Percentiles rank a stretch among this genome's conserved stretches.
These are phyloP conservation scores for Dromiciops gliroides DNA, from an alignment of 2,113 vertebrate genomes.

Conservation along the genomic window DNA sequence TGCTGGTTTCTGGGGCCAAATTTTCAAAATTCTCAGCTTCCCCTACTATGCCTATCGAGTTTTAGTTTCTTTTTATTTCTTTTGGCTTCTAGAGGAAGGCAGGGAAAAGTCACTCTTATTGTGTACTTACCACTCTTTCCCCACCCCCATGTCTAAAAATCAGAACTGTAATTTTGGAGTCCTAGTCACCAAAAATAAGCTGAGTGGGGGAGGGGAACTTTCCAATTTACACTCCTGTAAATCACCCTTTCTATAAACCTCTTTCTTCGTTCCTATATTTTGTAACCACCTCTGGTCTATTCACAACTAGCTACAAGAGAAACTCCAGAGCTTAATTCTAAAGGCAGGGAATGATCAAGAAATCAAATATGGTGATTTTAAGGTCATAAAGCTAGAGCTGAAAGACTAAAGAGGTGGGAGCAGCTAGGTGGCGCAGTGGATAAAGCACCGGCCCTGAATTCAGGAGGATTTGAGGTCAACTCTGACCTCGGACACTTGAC, in stretches of 20 bases:
- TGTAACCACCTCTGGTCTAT: neutral
- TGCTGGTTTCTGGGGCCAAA: neutral
- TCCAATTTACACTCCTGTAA: conserved; percentile 26
- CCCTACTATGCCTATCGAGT: neutral
- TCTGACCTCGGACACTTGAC: no score
- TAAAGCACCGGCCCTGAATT: no score
- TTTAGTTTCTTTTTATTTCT: conserved; percentile 24
- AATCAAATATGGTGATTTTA: neutral
- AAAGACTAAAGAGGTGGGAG: no score
- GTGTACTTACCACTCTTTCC: neutral
- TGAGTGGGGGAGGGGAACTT: neutral
- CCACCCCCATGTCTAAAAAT: neutral
- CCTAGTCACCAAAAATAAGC: neutral
- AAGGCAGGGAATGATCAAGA: neutral
- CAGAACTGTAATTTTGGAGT: conserved; percentile 5
- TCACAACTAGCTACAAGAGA: neutral
- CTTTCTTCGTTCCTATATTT: neutral
- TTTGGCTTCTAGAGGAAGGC: conserved; percentile 1
- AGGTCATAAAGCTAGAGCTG: neutral
- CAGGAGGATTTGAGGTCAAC: no score
- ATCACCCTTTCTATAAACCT: neutral
- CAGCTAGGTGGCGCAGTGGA: no score
- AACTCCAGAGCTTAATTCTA: neutral
- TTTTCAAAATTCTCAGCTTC: neutral
- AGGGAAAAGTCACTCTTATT: neutral